Base-by-base conservation (phyloP, 2,888 invertebrate genomes). In the Phasia obesa region DNA sequence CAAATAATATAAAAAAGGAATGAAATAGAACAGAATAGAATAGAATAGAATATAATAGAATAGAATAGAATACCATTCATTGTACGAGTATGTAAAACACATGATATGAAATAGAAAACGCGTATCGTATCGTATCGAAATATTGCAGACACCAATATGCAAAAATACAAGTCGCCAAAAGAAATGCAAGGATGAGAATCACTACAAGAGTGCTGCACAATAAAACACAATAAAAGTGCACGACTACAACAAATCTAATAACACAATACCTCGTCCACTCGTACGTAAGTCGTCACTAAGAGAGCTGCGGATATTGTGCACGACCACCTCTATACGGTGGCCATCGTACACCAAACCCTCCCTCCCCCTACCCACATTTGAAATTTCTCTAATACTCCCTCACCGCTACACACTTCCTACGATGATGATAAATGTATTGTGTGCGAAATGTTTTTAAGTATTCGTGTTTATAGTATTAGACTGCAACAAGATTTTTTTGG, bases 221-320 rank as follows among this genome's bases (percentile, higher is more conserved):
- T 83, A 83, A 83, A 83, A 83, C 79, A 83, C 83, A 83, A 83
- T 79, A 79, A 79, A 83, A 83, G 70, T 83, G 83, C 83, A 83
- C 76, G 83, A 83, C 83, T 79, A 83, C 83, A 83, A 79, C 83
- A 83, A 83, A 83, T 83, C 79, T 83, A 83, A 83, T 83, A 83
- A 83, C 71, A 79, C 75, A 75, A 79, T 75, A 67, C 71, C 71
- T 65, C 74, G 59, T 69, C 67, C 67, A 51, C 65, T 59, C 75
- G 31, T 44, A 75, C 55, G 71, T 71, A 79, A 83, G 83, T 83
- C 75, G 71, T 67, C 57, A 83, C 79, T 67, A 79, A 83, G 83
- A 83, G 83, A 83, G 83, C 31, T 79, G 79, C 70, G 83, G 67
- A 79, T 76, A 71, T 67, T 76, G 75, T 70, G 64, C 65, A 79